These are phyloP conservation scores for Neodiprion fabricii DNA, from an alignment of 1,140 invertebrate species.

Conservation along the genomic window DNA sequence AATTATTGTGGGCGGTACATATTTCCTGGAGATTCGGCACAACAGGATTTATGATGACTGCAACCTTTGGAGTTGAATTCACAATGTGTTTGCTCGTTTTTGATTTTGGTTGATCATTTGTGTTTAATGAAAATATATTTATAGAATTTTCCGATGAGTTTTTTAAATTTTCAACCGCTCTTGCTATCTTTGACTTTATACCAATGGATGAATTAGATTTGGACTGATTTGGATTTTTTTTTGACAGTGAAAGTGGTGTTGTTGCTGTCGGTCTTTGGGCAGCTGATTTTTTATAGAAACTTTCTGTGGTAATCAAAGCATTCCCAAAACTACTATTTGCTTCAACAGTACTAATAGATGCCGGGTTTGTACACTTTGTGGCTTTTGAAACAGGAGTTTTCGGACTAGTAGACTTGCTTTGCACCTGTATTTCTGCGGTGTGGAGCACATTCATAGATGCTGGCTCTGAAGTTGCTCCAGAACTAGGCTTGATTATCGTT, in stretches of 20 bases:
- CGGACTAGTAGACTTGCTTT: background rate
- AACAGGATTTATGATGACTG: background rate
- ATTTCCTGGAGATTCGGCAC: constrained; percentile 10
- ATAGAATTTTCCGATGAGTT: background rate
- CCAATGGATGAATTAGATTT: background rate
- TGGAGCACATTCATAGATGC: background rate
- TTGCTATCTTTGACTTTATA: background rate
- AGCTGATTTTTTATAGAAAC: background rate
- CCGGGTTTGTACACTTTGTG: background rate
- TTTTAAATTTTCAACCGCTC: background rate
- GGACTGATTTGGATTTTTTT: background rate
- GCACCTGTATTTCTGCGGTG: background rate
- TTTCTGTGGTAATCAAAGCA: background rate
- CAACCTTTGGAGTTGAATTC: background rate
- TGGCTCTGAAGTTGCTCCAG: background rate
- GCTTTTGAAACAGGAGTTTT: background rate
- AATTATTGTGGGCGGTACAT: background rate
- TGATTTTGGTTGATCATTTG: background rate
- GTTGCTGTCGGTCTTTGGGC: background rate
- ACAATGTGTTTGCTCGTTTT: background rate
- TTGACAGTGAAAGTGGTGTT: background rate
- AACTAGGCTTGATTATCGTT: background rate
- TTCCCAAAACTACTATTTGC: background rate
- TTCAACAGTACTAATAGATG: background rate
- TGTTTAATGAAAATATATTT: background rate